These are phyloP conservation scores for Morinoia aosen DNA, from an alignment of 2,888 invertebrate genomes.

Conservation along the genomic window DNA sequence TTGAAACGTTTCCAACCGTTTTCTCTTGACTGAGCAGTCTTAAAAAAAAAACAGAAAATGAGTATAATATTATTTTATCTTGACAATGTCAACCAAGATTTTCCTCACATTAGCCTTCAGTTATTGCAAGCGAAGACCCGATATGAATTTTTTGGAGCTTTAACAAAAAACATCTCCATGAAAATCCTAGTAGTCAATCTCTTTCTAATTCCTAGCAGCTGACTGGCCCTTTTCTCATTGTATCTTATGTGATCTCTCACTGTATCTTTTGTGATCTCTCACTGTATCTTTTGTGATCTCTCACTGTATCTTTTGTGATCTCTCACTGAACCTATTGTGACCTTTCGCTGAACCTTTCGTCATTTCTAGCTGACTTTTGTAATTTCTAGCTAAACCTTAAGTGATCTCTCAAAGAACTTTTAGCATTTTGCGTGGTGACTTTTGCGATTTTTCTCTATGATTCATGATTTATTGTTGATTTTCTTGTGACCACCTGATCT, in stretches of 20 bases:
- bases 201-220: background rate
- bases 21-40: no score
- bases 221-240: background rate
- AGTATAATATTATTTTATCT: background rate
- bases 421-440: background rate
- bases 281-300: background rate
- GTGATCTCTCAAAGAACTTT: no score
- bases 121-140: background rate
- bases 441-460: background rate
- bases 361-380: no score
- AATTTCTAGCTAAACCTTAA: no score
- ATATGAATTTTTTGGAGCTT: background rate
- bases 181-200: background rate
- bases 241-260: background rate
- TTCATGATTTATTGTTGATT: background rate
- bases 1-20: no score
- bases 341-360: no score
- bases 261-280: background rate
- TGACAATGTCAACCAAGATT: background rate
- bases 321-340: no score
- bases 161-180: background rate
- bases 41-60: background rate
- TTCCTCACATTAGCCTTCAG: background rate
- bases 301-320: background rate
- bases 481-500: no score